Percentiles rank a stretch among this genome's conserved stretches.
Conservation (phyloP, 2,113 vertebrate genomes). For the Lepisosteus oculatus region DNA sequence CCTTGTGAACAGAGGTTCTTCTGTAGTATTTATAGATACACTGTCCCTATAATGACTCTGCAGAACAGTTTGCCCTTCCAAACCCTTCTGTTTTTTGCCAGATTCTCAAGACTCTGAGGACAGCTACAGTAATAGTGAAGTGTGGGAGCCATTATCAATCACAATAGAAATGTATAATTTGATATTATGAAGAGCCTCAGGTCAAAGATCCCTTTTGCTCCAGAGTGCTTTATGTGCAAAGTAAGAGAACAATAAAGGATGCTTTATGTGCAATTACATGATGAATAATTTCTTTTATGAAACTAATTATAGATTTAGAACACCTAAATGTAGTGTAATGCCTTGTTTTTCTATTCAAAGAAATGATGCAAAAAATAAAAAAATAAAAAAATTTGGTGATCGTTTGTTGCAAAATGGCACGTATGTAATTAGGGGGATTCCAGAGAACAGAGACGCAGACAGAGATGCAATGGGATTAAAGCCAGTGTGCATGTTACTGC, state of each 20-base stretch:
- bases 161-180: too few relatives aligned
- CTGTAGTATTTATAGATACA: not conserved
- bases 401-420: constrained; percentile 30
- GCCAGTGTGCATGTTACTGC: constrained; percentile 52
- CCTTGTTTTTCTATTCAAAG: constrained; percentile 3
- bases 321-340: not conserved
- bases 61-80: not conserved
- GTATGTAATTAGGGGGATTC: constrained; percentile 23
- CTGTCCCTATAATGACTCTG: not conserved
- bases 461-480: constrained; percentile 53
- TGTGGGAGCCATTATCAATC: too few relatives aligned
- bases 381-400: constrained; percentile 11
- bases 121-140: too few relatives aligned
- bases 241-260: too few relatives aligned
- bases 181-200: too few relatives aligned
- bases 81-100: not conserved
- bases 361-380: constrained; percentile 4
- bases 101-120: too few relatives aligned
- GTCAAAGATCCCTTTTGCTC: too few relatives aligned
- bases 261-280: too few relatives aligned
- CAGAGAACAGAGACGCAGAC: constrained; percentile 20
- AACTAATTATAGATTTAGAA: too few relatives aligned
- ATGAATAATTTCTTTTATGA: too few relatives aligned
- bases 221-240: too few relatives aligned
- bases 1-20: not conserved